Conservation (phyloP, 1,140 invertebrate genomes). For the Ceratosolen fusciceps region DNA sequence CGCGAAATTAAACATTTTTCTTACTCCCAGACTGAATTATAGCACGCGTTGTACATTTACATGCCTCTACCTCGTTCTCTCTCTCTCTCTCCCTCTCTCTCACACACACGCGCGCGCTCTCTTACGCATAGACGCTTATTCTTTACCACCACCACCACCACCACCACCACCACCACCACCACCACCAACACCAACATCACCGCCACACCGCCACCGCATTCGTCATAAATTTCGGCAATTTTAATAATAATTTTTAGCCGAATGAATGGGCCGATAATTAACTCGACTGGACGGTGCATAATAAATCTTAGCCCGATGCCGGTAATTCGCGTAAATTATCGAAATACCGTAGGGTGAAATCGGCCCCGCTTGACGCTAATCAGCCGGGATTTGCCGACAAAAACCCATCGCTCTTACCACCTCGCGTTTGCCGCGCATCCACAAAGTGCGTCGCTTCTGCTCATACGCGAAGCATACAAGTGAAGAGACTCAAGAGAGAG, state of each 20-base stretch:
- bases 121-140: too few species aligned
- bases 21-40: constrained; percentile 24
- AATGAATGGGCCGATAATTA: neutral
- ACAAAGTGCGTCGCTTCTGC: too few species aligned
- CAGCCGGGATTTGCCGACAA: neutral
- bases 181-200: too few species aligned
- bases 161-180: too few species aligned
- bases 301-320: too few species aligned
- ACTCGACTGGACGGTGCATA: neutral
- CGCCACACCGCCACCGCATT: too few species aligned
- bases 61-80: neutral
- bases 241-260: neutral
- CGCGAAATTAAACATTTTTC: constrained; percentile 46
- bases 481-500: neutral
- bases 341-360: neutral
- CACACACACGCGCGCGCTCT: too few species aligned
- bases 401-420: too few species aligned
- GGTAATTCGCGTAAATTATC: neutral
- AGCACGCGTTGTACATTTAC: constrained; percentile 12
- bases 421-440: neutral
- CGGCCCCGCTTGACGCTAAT: neutral
- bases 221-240: constrained; percentile 5
- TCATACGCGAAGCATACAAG: neutral
- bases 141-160: too few species aligned
- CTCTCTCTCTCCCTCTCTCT: too few species aligned